Evolutionary conservation across 2,797 vertebrate species (phyloP), one percentile per base, ranked within the genome.

Genomic region (Cirrhinus mrigala): DNA sequence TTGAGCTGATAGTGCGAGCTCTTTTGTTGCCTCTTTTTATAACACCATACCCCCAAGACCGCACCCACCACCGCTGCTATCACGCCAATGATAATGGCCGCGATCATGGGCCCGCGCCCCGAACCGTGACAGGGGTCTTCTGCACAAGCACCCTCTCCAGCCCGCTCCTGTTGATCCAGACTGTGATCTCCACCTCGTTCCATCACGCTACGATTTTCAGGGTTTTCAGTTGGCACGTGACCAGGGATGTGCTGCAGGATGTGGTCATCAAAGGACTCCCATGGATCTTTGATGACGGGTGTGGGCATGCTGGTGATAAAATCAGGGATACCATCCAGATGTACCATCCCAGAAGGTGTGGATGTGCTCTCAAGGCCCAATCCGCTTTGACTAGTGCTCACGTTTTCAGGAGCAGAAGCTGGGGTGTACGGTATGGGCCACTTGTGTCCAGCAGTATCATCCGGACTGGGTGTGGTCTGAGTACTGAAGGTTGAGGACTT

Each of bases 1-100:
- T 98, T 98, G 90, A 99, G 94, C 93, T 98, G 96, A 84, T 98
- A 99, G 85, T 97, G 90, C 0, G 97, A 99, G 89, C 95, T 98
- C 92, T 97, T 98, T 93, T 96, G 97, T 91, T 97, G 97, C 76
- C 94, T 91, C 90, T 93, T 96, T 89, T 95, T 95, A 92, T 97
- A 97, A 88, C 96, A 97, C 97, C 97, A 99, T 81, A 95, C 93
- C 0, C 96, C 96, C 10, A 96, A 89, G 0, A 94, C 81, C 12
- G 94, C 90, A 0, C 94, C 96, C 20, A 92, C 89, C 68, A 94
- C 91, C 0, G 97, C 89, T 27, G 95, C 92, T 52, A 96, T 96
- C 71, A 97, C 89, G 3, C 95, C 94, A 29, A 96, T 95, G 66
- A 98, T 95, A 14, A 96, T 89, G 79, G 95, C 95, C 1, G 97